Conservation (phyloP, 2,888 invertebrate genomes). For the Escarpia spicata region DNA sequence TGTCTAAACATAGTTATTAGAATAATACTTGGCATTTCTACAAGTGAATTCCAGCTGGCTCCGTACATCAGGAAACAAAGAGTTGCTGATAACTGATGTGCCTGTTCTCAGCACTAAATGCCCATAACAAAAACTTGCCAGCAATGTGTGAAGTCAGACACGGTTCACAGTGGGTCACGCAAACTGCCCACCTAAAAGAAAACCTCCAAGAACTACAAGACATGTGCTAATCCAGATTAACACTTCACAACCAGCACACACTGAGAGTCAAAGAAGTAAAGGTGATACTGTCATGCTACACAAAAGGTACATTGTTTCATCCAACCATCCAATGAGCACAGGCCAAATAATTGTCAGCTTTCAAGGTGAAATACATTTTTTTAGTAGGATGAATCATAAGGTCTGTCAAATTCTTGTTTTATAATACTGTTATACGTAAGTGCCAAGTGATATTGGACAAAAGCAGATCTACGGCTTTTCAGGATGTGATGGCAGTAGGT, state of each 20-base stretch:
- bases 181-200: neutral
- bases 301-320: neutral
- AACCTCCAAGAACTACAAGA: neutral
- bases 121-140: neutral
- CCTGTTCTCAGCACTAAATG: neutral
- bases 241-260: neutral
- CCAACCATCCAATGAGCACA: too few relatives aligned
- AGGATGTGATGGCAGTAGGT: too few relatives aligned
- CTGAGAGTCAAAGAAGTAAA: neutral
- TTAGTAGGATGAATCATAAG: too few relatives aligned
- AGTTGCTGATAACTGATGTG: neutral
- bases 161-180: neutral
- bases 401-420: too few relatives aligned
- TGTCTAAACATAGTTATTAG: too few relatives aligned
- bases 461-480: too few relatives aligned
- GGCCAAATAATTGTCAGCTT: too few relatives aligned
- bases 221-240: neutral
- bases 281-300: neutral
- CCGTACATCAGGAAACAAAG: neutral
- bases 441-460: too few relatives aligned
- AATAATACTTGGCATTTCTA: too few relatives aligned
- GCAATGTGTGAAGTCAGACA: neutral
- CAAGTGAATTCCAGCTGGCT: neutral
- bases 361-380: too few relatives aligned
- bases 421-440: too few relatives aligned